These are phyloP conservation scores for Scartelaos histophorus DNA, from an alignment of 2,113 vertebrate species.

Conservation along the genomic window DNA sequence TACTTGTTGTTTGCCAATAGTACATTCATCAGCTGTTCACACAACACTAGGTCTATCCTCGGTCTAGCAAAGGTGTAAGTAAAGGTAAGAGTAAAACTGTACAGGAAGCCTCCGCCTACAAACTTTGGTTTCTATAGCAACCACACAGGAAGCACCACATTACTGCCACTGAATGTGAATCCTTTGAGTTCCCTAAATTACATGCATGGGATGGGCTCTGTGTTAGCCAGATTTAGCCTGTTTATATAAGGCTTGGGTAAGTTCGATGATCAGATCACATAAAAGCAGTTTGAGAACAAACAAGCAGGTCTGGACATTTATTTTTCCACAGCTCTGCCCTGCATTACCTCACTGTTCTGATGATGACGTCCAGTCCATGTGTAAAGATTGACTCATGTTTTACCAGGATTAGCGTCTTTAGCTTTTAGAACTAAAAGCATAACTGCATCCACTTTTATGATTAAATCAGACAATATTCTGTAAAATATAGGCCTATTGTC, in stretches of 20 bases:
- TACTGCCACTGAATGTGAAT: slow-evolving; percentile 30
- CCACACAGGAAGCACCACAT: slow-evolving; percentile 40
- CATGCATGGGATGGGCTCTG: not conserved
- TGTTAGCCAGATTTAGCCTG: not conserved
- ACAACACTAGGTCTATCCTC: not conserved
- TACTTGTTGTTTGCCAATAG: not conserved
- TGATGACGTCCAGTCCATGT: not conserved
- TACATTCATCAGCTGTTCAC: not conserved
- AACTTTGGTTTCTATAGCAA: slow-evolving; percentile 51
- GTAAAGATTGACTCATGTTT: slow-evolving; percentile 1
- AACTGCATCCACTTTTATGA: slow-evolving; percentile 75
- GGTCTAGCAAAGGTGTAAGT: not conserved
- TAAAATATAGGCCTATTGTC: not conserved
- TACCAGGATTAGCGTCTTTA: not conserved
- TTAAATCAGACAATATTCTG: not conserved
- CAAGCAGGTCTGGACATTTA: not conserved
- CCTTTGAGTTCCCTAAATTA: slow-evolving; percentile 10
- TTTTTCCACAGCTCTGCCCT: not conserved
- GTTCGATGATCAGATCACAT: not conserved
- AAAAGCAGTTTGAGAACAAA: not conserved
- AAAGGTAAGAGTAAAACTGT: slow-evolving; percentile 1
- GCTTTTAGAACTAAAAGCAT: not conserved
- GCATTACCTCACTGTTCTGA: not conserved
- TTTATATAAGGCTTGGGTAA: not conserved
- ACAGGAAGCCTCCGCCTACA: slow-evolving; percentile 44